These are phyloP conservation scores for Acipenser ruthenus DNA, from an alignment of 2,797 vertebrate species.

Conservation along the genomic window DNA sequence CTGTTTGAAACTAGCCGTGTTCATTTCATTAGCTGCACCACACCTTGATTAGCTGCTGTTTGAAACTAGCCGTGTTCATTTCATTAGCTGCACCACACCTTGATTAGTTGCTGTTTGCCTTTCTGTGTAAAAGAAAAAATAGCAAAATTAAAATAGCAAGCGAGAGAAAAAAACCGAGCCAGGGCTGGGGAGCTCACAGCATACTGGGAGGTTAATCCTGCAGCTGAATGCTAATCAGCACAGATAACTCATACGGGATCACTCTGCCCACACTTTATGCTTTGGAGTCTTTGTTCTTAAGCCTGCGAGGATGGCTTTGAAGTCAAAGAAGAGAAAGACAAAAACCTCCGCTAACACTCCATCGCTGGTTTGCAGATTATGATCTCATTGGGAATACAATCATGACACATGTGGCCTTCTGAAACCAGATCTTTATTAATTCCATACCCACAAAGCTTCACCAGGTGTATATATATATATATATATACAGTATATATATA, in stretches of 20 bases:
- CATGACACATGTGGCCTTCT: conserved; percentile 32
- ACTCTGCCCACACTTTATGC: conserved; percentile 55
- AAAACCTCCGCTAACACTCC: conserved; percentile 56
- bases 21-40: too few species aligned
- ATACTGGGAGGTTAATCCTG: conserved; percentile 42
- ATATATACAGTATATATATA: too few species aligned
- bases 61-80: too few species aligned
- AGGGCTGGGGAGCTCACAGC: conserved; percentile 45
- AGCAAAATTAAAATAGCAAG: too few species aligned
- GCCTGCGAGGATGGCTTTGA: conserved; percentile 66
- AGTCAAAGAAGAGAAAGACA: conserved; percentile 48
- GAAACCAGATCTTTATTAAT: too few species aligned
- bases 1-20: too few species aligned
- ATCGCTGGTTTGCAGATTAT: conserved; percentile 69
- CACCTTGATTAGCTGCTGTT: too few species aligned
- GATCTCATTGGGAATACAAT: conserved; percentile 64
- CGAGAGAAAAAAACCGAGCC: background rate
- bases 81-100: too few species aligned
- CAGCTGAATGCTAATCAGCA: conserved; percentile 55
- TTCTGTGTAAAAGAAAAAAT: too few species aligned
- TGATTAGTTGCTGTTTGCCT: too few species aligned
- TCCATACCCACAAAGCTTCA: too few species aligned
- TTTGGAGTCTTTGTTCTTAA: conserved; percentile 63
- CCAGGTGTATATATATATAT: too few species aligned
- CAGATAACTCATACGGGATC: conserved; percentile 53